Base-by-base conservation (phyloP, 2,113 vertebrate genomes). In the Pao palembangensis region DNA sequence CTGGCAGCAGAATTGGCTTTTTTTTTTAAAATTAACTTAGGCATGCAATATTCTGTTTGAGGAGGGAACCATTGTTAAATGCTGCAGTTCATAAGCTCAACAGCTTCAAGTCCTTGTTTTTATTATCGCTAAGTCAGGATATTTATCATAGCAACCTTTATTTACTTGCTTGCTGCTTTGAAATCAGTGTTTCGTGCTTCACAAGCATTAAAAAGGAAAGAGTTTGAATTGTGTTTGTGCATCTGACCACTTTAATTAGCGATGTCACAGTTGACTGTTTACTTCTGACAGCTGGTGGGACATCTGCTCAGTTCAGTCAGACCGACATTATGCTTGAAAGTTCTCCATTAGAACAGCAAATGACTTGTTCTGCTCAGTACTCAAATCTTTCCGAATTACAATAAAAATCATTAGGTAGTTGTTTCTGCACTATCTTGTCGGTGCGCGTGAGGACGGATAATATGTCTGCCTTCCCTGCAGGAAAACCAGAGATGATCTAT, bases 401-500 rank as follows among this genome's bases (percentile, higher is more conserved):
- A 0, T 53, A 11, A 42, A 61, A 48, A 55, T 18, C 18, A 10
- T 1, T 25, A 20, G 4, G 4, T 15, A 44, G 8, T 23, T 17
- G 6, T 56, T 13, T 18, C 16, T 52, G 21, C n/a, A 8, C 57
- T 3, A 14, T 17, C 16, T 18, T 49, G 5, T 58, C 1, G 43
- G 47, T 11, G 3, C 2, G 20, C 41, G 55, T 28, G 4, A 8
- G 61, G 15, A n/a, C 15, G 6, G 15, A 21, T 58, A 44, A 58
- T 31, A 10, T 46, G 3, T 90, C 69, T 72, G 18, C 81, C 84
- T 74, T 81, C 82, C 83, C 84, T 75, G 87, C 88, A 98, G 97
- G 90, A 93, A 90, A 87, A 94, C 95, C 73, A 93, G 95, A 83
- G 92, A 94, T 84, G 93, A 93, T 81, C 90, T 98, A 64, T 91